These are phyloP conservation scores for Gobius niger DNA, from an alignment of 2,113 vertebrate species.

Conservation along the genomic window DNA sequence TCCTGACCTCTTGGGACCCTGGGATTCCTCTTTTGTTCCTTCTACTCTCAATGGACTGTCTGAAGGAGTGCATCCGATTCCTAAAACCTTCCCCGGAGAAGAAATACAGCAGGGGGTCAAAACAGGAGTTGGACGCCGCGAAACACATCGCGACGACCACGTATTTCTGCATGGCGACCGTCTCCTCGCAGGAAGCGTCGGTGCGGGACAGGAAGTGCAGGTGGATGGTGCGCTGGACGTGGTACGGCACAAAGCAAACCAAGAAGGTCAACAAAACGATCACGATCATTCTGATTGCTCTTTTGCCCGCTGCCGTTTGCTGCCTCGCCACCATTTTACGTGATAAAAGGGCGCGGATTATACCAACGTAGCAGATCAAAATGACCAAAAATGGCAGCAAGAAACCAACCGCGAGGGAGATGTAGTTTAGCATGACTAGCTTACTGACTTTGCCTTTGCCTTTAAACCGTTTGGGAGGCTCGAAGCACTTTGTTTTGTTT, in stretches of 20 bases:
- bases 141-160: conserved; percentile 90
- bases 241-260: conserved; percentile 92
- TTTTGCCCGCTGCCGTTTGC: conserved; percentile 73
- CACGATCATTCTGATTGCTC: conserved; percentile 91
- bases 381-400: conserved; percentile 86
- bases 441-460: conserved; percentile 39
- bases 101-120: conserved; percentile 94
- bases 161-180: conserved; percentile 84
- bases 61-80: conserved; percentile 81
- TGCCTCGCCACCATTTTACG: conserved; percentile 70
- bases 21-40: background rate
- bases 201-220: conserved; percentile 73
- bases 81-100: conserved; percentile 93
- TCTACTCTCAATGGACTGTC: conserved; percentile 10
- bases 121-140: conserved; percentile 92
- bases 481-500: conserved; percentile 92
- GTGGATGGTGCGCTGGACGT: conserved; percentile 88
- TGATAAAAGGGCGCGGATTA: conserved; percentile 81
- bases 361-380: conserved; percentile 88
- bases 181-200: conserved; percentile 63
- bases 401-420: conserved; percentile 86
- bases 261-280: conserved; percentile 89
- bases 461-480: conserved; percentile 72
- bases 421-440: conserved; percentile 79
- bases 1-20: background rate